Percentiles rank a stretch among this genome's conserved stretches.
phyloP scores from a whole-genome alignment of 2,888 invertebrate genomes.

The Nysson spinosus region DNA sequence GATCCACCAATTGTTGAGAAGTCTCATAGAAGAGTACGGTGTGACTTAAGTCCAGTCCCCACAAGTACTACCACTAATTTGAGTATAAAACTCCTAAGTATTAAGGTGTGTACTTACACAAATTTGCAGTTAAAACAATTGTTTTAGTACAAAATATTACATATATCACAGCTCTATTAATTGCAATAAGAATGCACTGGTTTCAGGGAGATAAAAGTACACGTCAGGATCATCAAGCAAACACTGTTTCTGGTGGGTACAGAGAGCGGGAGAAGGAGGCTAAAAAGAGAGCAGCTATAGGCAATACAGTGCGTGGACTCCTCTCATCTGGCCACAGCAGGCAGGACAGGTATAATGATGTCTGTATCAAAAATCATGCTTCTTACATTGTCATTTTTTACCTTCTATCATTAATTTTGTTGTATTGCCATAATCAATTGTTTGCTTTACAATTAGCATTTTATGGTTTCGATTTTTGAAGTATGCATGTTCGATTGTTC shows the following conservation, averaged over 20 bases:
- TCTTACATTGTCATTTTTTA: slow-evolving; percentile 68
- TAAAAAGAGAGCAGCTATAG: slow-evolving; percentile 77
- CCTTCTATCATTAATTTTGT: slow-evolving; percentile 37
- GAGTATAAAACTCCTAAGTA: slow-evolving; percentile 72
- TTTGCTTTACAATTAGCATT: slow-evolving; percentile 38
- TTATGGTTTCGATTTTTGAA: slow-evolving; percentile 14
- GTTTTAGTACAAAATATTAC: background rate
- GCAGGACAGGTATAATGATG: slow-evolving; percentile 78
- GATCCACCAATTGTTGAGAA: slow-evolving; percentile 70
- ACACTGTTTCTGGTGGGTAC: slow-evolving; percentile 68
- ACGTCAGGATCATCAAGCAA: slow-evolving; percentile 71
- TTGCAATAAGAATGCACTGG: background rate
- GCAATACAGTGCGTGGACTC: slow-evolving; percentile 76
- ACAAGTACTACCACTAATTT: slow-evolving; percentile 70
- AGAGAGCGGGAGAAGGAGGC: slow-evolving; percentile 71
- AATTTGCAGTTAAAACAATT: background rate
- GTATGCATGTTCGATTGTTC: slow-evolving; percentile 16
- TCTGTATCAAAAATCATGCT: slow-evolving; percentile 77
- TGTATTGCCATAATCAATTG: slow-evolving; percentile 34
- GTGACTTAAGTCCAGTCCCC: slow-evolving; percentile 75
- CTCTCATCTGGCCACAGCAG: slow-evolving; percentile 76
- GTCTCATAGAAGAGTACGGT: slow-evolving; percentile 74
- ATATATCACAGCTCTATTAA: background rate
- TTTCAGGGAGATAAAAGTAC: slow-evolving; percentile 68
- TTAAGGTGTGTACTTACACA: slow-evolving; percentile 65